phyloP scores from a whole-genome alignment of 2,888 invertebrate genomes.

The Limenitis camilla region DNA sequence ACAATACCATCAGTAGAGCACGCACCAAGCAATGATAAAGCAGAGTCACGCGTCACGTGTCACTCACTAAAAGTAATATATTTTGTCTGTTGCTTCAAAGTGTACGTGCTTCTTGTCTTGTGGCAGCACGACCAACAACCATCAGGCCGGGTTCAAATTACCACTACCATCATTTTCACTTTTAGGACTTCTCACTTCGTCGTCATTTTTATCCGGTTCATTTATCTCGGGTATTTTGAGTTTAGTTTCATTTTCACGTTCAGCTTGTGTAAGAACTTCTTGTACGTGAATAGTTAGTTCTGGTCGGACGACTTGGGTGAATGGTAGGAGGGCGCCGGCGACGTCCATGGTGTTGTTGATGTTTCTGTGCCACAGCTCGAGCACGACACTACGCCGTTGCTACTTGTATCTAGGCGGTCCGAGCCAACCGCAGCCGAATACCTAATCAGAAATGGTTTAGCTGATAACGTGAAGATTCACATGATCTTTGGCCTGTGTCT shows the following conservation, averaged over 20 bases:
- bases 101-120: slow-evolving; percentile 66
- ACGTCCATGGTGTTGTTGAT: slow-evolving; percentile 73
- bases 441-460: slow-evolving; percentile 45
- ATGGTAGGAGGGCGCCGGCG: slow-evolving; percentile 63
- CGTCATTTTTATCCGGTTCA: slow-evolving; percentile 42
- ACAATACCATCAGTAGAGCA: slow-evolving; percentile 7
- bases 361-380: slow-evolving; percentile 72
- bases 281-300: slow-evolving; percentile 65
- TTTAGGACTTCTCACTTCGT: slow-evolving; percentile 27
- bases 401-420: slow-evolving; percentile 79
- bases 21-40: slow-evolving; percentile 10
- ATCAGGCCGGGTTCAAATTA: slow-evolving; percentile 48
- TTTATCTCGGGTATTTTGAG: slow-evolving; percentile 56
- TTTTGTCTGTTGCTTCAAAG: slow-evolving; percentile 58
- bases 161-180: slow-evolving; percentile 29
- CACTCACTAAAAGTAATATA: slow-evolving; percentile 53
- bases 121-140: slow-evolving; percentile 61
- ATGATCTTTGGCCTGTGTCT: no score
- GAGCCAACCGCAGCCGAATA: slow-evolving; percentile 81
- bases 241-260: slow-evolving; percentile 35
- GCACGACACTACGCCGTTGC: slow-evolving; percentile 75
- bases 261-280: slow-evolving; percentile 60
- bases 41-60: not conserved
- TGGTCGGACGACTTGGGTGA: slow-evolving; percentile 62
- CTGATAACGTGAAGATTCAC: no score